Percentiles rank a stretch among this genome's conserved stretches.
Conservation (phyloP, 2,797 vertebrate species). For the Antennarius maculatus region DNA sequence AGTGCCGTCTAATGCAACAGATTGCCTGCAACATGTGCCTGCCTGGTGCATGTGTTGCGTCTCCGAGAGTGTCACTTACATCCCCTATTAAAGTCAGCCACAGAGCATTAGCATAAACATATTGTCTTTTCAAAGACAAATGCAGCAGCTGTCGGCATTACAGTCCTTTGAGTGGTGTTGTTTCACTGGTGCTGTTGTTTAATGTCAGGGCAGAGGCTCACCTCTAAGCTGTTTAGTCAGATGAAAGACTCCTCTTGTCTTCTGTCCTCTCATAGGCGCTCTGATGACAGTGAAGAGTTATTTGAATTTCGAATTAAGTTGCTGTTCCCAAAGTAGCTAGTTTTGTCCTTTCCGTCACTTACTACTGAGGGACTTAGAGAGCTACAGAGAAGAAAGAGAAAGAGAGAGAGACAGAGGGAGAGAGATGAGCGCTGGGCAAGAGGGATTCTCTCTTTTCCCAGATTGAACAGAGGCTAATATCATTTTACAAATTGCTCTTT, state of each 20-base stretch:
- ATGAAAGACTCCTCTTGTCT: slow-evolving; percentile 69
- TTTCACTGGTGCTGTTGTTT: slow-evolving; percentile 61
- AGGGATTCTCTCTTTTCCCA: slow-evolving; percentile 69
- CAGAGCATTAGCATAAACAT: slow-evolving; percentile 62
- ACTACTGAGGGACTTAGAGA: slow-evolving; percentile 63
- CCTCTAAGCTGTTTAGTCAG: slow-evolving; percentile 60
- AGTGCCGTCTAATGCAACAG: slow-evolving; percentile 21
- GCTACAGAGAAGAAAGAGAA: background rate
- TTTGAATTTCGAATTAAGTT: slow-evolving; percentile 80
- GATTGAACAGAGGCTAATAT: slow-evolving; percentile 73
- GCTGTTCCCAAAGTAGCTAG: slow-evolving; percentile 70
- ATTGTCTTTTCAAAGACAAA: slow-evolving; percentile 66
- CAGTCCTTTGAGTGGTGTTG: slow-evolving; percentile 55
- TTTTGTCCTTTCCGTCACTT: slow-evolving; percentile 77
- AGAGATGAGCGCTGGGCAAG: slow-evolving; percentile 66
- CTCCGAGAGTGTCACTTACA: slow-evolving; percentile 19
- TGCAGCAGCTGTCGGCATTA: slow-evolving; percentile 50
- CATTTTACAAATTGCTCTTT: slow-evolving; percentile 74
- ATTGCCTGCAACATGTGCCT: slow-evolving; percentile 1
- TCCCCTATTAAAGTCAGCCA: slow-evolving; percentile 32
- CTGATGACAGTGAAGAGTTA: slow-evolving; percentile 58
- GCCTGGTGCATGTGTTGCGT: slow-evolving; percentile 4
- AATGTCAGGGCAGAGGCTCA: slow-evolving; percentile 60
- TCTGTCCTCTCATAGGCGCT: slow-evolving; percentile 60
- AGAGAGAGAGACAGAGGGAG: slow-evolving; percentile 33